Evolutionary conservation across 2,888 invertebrate genomes (phyloP).

Genomic region (Hirtodrosophila cameraria): DNA sequence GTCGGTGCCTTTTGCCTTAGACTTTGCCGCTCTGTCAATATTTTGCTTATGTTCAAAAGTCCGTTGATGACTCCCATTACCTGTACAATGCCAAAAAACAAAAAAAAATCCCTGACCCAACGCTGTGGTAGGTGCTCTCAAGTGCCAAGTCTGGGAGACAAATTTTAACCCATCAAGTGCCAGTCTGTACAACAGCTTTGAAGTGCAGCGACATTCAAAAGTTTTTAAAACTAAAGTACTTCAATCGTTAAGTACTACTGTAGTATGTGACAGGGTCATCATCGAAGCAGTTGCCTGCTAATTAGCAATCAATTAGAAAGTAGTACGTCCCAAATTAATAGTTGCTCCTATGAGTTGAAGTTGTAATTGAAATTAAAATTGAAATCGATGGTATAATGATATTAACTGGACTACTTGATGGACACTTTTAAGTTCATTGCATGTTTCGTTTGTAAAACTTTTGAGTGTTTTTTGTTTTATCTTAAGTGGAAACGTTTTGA

Average conservation of each 20-base stretch:
- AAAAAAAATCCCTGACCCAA: conserved; percentile 12
- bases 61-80: conserved; percentile 32
- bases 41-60: conserved; percentile 66
- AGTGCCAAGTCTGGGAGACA: conserved; percentile 60
- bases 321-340: conserved; percentile 23
- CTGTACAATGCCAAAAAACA: conserved; percentile 38
- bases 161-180: conserved; percentile 59
- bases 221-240: conserved; percentile 18
- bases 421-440: background rate
- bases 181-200: conserved; percentile 57
- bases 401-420: conserved; percentile 6
- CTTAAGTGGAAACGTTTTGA: background rate
- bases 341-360: conserved; percentile 30
- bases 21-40: conserved; percentile 78
- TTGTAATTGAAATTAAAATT: no score
- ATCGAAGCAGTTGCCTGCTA: conserved; percentile 27
- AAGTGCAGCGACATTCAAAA: conserved; percentile 67
- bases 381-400: conserved; percentile 18
- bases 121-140: conserved; percentile 75
- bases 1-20: conserved; percentile 70
- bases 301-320: conserved; percentile 68
- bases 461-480: background rate
- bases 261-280: conserved; percentile 50
- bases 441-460: background rate
- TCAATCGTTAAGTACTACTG: background rate